Base-by-base conservation (phyloP, 2,797 vertebrate genomes). In the Falco columbarius region DNA sequence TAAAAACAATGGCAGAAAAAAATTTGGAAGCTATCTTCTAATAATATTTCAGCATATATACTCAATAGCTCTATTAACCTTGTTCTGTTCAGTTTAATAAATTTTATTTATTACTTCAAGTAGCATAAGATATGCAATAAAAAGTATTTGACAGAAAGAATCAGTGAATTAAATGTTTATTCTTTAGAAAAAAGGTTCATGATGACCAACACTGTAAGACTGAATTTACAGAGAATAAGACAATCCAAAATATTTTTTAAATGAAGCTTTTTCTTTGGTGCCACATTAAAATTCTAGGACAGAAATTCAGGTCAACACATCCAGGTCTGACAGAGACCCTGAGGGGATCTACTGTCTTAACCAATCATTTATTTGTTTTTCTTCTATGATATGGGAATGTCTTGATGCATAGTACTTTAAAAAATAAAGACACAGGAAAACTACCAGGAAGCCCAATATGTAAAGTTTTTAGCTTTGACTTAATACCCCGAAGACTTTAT, bases 261-360 rank as follows among this genome's bases (percentile, higher is more conserved):
- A 7, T 21, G 3, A 71, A 66, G 3, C 0, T 55, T 81, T 71
- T 74, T 27, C 20, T 89, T 63, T 91, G 44, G 80, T 84, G 51
- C 4, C 13, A 70, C 62, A 54, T 70, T 75, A 66, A 80, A 95
- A 80, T 87, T 87, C 75, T 82, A 63, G 84, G 44, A 62, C 29
- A 76, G 47, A 82, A 95, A 91, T 94, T 91, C 74, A 85, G 71
- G 81, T 95, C 95, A 96, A 52, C 29, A n/a, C 34, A 89, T 44
- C 13, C 62, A 89, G 55, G 74, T 89, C 58, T 91, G 63, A 55
- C 59, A 82, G 14, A 89, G 5, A 66, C 71, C 94, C 94, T 92
- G 59, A 89, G 84, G 94, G 59, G 10, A 52, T 82, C 38, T 73
- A 36, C 55, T 88, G 87, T 82, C 94, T 91, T 82, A 95, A 66